These are phyloP conservation scores for Steinernema khuongi DNA, from an alignment of 1,140 invertebrate genomes.

Conservation along the genomic window DNA sequence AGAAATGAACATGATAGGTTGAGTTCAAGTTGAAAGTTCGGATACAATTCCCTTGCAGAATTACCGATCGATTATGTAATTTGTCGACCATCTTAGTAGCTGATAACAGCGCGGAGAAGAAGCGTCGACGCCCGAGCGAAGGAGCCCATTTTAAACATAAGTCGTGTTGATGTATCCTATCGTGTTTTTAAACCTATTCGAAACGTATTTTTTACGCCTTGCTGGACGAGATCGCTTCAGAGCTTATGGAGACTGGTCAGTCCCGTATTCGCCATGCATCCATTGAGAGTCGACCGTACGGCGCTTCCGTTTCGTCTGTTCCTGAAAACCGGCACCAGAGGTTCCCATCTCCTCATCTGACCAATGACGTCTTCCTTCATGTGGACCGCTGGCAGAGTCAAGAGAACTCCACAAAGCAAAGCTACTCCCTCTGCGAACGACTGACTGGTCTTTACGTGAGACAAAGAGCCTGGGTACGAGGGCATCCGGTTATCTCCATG, in stretches of 20 bases:
- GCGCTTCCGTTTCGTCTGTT: background rate
- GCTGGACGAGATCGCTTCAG: background rate
- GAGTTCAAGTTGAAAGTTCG: background rate
- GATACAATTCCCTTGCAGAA: background rate
- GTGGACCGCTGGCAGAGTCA: background rate
- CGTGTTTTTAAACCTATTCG: background rate
- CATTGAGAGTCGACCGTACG: background rate
- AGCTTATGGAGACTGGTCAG: background rate
- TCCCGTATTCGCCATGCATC: background rate
- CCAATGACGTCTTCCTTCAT: background rate
- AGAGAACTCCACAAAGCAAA: background rate
- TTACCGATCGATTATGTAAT: slow-evolving; percentile 1
- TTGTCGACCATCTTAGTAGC: background rate
- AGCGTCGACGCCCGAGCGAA: background rate
- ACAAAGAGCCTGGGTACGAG: background rate
- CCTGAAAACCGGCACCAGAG: background rate
- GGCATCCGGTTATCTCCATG: background rate
- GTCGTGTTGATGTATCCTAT: background rate
- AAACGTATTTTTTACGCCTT: background rate
- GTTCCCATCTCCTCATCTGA: background rate
- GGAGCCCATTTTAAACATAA: background rate
- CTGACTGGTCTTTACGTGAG: background rate
- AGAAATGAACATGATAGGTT: too few relatives aligned
- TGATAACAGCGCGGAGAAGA: background rate
- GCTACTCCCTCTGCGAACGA: background rate